These are phyloP conservation scores for Drosophila bipectinata DNA, from an alignment of 1,140 invertebrate species.

Conservation along the genomic window DNA sequence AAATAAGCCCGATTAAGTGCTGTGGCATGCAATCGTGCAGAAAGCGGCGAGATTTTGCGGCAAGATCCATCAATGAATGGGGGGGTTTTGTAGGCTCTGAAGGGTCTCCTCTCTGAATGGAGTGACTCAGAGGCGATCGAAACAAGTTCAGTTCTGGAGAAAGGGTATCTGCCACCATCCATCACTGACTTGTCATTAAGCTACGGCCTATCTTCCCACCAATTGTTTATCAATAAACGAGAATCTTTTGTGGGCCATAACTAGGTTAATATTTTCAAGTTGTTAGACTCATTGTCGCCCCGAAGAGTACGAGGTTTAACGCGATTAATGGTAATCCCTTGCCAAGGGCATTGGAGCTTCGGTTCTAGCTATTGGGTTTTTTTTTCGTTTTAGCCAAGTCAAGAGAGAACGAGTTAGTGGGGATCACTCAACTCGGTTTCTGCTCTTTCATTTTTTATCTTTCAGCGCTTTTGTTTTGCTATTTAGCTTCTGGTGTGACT, in stretches of 20 bases:
- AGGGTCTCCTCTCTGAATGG: conserved; percentile 12
- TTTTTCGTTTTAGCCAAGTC: not conserved
- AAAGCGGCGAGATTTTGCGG: conserved; percentile 45
- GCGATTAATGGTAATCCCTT: conserved; percentile 1
- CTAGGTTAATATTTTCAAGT: conserved; percentile 29
- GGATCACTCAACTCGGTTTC: conserved; percentile 12
- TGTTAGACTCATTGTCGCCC: conserved; percentile 34
- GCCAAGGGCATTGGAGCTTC: conserved; percentile 33
- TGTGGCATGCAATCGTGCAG: conserved; percentile 41
- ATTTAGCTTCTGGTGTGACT: conserved; percentile 53
- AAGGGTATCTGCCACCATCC: conserved; percentile 7
- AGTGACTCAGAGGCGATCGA: conserved; percentile 28
- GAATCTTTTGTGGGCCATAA: conserved; percentile 18
- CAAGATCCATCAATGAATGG: conserved; percentile 35
- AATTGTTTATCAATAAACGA: conserved; percentile 36
- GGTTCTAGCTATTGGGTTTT: not conserved
- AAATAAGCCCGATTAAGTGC: conserved; percentile 34
- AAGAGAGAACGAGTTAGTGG: conserved; percentile 24
- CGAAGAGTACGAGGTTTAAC: not conserved
- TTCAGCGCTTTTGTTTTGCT: conserved; percentile 72
- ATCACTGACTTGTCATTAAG: conserved; percentile 25
- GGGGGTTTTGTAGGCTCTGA: not conserved
- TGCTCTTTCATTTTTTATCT: conserved; percentile 39
- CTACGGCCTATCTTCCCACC: conserved; percentile 2
- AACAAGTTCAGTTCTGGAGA: conserved; percentile 26